Conservation (phyloP, 2,113 vertebrate genomes). For the Leucopsar rothschildi region DNA sequence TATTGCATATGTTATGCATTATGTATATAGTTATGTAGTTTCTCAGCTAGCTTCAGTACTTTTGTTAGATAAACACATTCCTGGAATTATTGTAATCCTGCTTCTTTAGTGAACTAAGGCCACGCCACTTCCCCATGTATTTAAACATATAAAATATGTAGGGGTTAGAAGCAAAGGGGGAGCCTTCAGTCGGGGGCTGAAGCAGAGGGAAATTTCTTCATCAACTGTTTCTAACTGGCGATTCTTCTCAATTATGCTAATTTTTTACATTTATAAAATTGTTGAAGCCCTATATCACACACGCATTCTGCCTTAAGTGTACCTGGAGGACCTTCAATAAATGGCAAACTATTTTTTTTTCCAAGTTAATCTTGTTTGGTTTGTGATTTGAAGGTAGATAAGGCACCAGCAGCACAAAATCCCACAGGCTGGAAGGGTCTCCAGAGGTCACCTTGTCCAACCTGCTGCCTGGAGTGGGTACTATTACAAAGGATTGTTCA, state of each 20-base stretch:
- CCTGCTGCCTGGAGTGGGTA: rapidly evolving
- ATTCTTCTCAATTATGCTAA: not conserved
- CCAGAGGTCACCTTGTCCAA: not conserved
- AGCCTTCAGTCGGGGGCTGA: not conserved
- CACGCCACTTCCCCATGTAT: not conserved
- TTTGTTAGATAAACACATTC: not conserved
- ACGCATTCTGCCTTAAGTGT: rapidly evolving
- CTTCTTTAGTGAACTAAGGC: not conserved
- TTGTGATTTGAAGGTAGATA: not conserved
- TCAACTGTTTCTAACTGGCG: not conserved
- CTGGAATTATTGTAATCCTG: not conserved
- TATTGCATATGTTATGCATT: too few relatives aligned
- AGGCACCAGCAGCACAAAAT: not conserved
- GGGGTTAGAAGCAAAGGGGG: not conserved
- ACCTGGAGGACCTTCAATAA: not conserved
- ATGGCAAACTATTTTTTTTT: not conserved
- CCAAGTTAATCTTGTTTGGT: not conserved
- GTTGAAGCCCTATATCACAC: not conserved
- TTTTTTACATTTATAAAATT: not conserved
- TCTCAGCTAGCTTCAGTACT: not conserved
- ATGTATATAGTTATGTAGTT: not conserved
- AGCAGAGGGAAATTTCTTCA: not conserved
- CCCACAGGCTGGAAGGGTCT: not conserved
- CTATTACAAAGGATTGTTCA: not conserved
- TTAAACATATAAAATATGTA: not conserved